Percentiles rank a stretch among this genome's conserved stretches.
Evolutionary conservation across 2,113 vertebrate genomes (phyloP).

Genomic region (Dipodomys ordii): DNA sequence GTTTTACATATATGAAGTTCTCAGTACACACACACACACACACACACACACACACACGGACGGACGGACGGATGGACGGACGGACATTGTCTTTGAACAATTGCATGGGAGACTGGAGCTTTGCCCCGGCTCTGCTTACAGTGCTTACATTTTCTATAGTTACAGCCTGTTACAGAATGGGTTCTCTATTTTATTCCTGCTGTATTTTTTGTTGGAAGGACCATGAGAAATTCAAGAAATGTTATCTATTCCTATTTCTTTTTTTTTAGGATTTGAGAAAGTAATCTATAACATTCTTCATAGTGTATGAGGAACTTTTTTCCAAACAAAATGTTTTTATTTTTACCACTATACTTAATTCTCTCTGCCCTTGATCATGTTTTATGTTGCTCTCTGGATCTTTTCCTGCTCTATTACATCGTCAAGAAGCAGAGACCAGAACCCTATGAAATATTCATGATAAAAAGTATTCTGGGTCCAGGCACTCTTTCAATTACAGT

Average conservation of each 20-base stretch:
- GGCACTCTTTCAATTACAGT: neutral
- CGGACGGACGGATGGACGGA: neutral
- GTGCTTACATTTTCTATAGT: constrained; percentile 12
- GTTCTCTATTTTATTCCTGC: neutral
- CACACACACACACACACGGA: no score
- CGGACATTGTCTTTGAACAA: neutral
- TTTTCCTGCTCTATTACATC: constrained; percentile 43
- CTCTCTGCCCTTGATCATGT: constrained; percentile 32
- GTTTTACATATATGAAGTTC: constrained; percentile 29
- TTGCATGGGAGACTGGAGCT: no score
- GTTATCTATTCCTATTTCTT: neutral
- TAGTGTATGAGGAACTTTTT: constrained; percentile 39
- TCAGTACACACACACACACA: neutral
- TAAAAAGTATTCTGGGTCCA: constrained; percentile 36
- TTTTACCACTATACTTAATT: constrained; percentile 38
- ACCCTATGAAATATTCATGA: constrained; percentile 58
- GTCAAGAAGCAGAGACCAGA: constrained; percentile 47
- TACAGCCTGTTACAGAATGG: neutral
- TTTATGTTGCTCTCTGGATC: constrained; percentile 29
- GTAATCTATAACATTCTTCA: constrained; percentile 6
- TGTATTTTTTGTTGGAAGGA: constrained; percentile 27
- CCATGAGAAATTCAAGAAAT: neutral
- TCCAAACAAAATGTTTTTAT: constrained; percentile 24
- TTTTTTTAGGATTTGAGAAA: constrained; percentile 39
- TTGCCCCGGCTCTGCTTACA: no score